Evolutionary conservation across 2,113 vertebrate genomes (phyloP).

Genomic region (Anguilla rostrata): DNA sequence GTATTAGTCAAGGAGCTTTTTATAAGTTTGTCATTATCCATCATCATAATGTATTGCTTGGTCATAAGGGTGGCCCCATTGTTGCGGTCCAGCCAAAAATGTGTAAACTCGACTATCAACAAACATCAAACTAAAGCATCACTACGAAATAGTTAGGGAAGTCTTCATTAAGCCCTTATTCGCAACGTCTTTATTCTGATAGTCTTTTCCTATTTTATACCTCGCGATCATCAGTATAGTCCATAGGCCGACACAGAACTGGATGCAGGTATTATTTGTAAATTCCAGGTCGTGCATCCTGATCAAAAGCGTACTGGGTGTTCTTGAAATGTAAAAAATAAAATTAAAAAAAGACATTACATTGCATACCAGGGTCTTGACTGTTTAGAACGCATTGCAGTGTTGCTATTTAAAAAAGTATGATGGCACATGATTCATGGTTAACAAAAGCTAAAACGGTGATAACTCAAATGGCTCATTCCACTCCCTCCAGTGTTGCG

Average conservation of each 20-base stretch:
- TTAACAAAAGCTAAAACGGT: too few species aligned
- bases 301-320: not conserved
- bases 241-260: too few species aligned
- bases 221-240: too few species aligned
- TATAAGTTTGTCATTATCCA: not conserved
- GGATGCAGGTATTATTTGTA: too few species aligned
- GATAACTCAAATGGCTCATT: too few species aligned
- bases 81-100: too few species aligned
- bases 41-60: not conserved
- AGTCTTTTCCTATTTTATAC: too few species aligned
- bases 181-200: too few species aligned
- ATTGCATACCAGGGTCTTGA: not conserved
- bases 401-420: not conserved
- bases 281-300: not conserved
- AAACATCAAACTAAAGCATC: not conserved
- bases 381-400: not conserved
- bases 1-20: not conserved
- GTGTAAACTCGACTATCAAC: too few species aligned
- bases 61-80: too few species aligned
- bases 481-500: too few species aligned
- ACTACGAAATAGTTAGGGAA: not conserved
- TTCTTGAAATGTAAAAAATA: not conserved
- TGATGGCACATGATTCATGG: not conserved
- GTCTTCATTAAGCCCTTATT: not conserved
- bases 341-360: not conserved